phyloP scores from a whole-genome alignment of 2,888 invertebrate species.

The Napeogenes inachia region DNA sequence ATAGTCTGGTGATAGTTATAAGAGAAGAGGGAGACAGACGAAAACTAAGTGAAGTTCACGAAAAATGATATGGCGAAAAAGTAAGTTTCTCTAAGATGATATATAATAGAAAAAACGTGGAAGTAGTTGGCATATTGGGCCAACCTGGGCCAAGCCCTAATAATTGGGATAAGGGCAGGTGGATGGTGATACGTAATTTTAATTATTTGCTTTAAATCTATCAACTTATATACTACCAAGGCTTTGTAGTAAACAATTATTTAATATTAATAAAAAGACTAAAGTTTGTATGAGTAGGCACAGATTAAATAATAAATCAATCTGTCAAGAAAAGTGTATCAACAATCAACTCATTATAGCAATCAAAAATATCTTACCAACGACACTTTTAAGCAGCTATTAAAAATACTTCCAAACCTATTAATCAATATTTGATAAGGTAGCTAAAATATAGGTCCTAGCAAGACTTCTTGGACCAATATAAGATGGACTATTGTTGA shows the following conservation, averaged over 20 bases:
- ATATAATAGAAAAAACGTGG: too few species aligned
- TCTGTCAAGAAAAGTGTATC: conserved; percentile 10
- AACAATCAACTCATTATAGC: conserved; percentile 18
- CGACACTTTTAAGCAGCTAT: conserved; percentile 30
- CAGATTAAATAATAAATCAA: not conserved
- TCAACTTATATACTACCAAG: not conserved
- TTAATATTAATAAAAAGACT: not conserved
- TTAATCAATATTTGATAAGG: conserved; percentile 72
- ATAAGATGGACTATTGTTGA: conserved; percentile 22
- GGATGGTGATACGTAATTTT: too few species aligned
- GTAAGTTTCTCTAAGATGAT: too few species aligned
- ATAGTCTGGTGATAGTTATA: too few species aligned
- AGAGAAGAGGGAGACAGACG: too few species aligned
- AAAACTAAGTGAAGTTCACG: too few species aligned
- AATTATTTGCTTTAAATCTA: too few species aligned
- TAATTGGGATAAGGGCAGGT: too few species aligned
- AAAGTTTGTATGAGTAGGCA: not conserved
- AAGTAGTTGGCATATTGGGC: too few species aligned
- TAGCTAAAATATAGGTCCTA: conserved; percentile 54
- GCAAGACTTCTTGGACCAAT: conserved; percentile 43
- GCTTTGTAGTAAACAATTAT: not conserved
- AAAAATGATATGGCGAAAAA: too few species aligned
- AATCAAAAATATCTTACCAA: conserved; percentile 21
- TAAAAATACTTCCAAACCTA: conserved; percentile 63
- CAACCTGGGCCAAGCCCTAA: too few species aligned